phyloP scores from a whole-genome alignment of 2,113 vertebrate species.

The Origma solitaria region DNA sequence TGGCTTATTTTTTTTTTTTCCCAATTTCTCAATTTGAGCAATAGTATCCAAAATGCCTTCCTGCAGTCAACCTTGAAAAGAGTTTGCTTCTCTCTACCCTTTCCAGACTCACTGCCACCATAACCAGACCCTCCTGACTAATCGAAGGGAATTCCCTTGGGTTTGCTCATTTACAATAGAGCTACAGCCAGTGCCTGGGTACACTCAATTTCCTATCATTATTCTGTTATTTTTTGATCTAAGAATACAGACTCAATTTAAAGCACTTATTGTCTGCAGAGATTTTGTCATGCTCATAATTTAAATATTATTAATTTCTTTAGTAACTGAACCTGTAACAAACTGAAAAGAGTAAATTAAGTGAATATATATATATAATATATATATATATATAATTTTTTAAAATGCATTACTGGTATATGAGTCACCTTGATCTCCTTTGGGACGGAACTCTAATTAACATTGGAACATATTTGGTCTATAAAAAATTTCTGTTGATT shows the following conservation, averaged over 20 bases:
- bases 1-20: background rate
- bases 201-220: fast-evolving
- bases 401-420: background rate
- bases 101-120: background rate
- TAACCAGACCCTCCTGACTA: background rate
- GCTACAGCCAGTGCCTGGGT: background rate
- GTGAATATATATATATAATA: background rate
- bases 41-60: background rate
- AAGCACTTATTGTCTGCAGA: constrained; percentile 24
- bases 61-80: background rate
- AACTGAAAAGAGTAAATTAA: background rate
- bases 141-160: background rate
- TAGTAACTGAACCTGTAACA: background rate
- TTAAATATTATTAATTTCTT: constrained; percentile 45
- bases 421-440: constrained; percentile 43
- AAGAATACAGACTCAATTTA: constrained; percentile 1
- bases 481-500: constrained; percentile 33
- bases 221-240: background rate
- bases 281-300: constrained; percentile 10
- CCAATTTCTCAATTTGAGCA: background rate
- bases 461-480: constrained; percentile 22
- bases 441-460: constrained; percentile 48
- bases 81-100: background rate
- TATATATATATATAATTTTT: background rate
- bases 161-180: background rate